A percentile compares a stretch with the other conserved stretches of the same genome.
Evolutionary conservation across 2,797 vertebrate species (phyloP).

Genomic region (Trachops cirrhosus): DNA sequence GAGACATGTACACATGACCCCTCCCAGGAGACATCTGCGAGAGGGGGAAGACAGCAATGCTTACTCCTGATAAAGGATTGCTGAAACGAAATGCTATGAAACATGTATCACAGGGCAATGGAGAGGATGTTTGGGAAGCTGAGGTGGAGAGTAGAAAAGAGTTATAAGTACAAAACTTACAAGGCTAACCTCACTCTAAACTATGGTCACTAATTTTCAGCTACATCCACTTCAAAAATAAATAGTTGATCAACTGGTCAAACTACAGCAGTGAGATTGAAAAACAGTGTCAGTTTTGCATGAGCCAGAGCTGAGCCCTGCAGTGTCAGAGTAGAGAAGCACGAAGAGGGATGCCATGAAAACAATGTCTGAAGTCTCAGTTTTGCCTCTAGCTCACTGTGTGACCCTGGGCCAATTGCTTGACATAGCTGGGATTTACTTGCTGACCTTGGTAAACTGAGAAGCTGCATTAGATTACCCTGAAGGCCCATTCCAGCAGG

Average conservation of each 20-base stretch:
- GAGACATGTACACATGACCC: no score
- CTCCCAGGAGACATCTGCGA: not conserved
- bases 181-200: not conserved
- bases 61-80: not conserved
- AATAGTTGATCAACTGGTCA: conserved; percentile 8
- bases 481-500: not conserved
- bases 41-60: not conserved
- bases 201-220: conserved; percentile 2
- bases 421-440: not conserved
- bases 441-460: conserved; percentile 30
- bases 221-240: conserved; percentile 25
- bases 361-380: not conserved
- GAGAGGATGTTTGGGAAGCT: not conserved
- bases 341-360: not conserved
- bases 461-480: not conserved
- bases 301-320: not conserved
- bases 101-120: not conserved
- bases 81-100: not conserved
- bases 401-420: not conserved
- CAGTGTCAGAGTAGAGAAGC: not conserved
- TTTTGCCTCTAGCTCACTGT: not conserved
- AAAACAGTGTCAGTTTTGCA: conserved; percentile 25
- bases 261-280: not conserved
- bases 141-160: not conserved
- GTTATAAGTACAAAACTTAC: not conserved